These are phyloP conservation scores for Ernsta delagoae DNA, from an alignment of 2,888 invertebrate genomes.

Conservation along the genomic window DNA sequence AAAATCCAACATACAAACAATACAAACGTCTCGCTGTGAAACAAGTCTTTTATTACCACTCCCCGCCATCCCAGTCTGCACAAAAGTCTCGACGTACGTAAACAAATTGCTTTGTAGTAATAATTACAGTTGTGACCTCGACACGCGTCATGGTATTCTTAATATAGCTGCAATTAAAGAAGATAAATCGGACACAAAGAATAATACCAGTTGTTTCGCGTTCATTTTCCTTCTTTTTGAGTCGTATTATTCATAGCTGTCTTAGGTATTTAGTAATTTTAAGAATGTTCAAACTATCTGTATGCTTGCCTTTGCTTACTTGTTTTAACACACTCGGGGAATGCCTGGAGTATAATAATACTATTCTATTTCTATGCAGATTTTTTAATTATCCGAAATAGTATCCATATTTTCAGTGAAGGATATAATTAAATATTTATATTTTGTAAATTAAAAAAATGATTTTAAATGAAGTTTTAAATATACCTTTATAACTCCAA, in stretches of 20 bases:
- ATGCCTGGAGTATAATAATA: too few relatives aligned
- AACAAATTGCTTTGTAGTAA: conserved; percentile 48
- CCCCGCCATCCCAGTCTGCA: neutral
- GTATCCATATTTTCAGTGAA: too few relatives aligned
- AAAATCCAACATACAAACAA: neutral
- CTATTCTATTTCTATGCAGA: too few relatives aligned
- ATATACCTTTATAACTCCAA: neutral
- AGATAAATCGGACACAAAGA: conserved; percentile 15
- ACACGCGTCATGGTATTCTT: conserved; percentile 20
- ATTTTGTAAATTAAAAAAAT: too few relatives aligned
- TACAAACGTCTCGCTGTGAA: neutral
- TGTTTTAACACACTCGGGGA: too few relatives aligned
- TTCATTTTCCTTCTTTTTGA: neutral
- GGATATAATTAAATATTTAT: too few relatives aligned
- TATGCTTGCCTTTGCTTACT: too few relatives aligned
- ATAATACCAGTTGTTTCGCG: neutral
- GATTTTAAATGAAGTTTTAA: neutral
- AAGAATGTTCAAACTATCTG: too few relatives aligned
- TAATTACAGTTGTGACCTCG: conserved; percentile 43
- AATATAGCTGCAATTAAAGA: conserved; percentile 17
- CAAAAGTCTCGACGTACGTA: conserved; percentile 19
- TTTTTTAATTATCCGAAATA: too few relatives aligned
- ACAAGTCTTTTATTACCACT: neutral
- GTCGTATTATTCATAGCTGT: too few relatives aligned
- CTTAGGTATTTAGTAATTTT: too few relatives aligned